Percentiles rank a stretch among this genome's conserved stretches.
Conservation (phyloP, 2,888 invertebrate genomes). For the Ernsta delagoae region DNA sequence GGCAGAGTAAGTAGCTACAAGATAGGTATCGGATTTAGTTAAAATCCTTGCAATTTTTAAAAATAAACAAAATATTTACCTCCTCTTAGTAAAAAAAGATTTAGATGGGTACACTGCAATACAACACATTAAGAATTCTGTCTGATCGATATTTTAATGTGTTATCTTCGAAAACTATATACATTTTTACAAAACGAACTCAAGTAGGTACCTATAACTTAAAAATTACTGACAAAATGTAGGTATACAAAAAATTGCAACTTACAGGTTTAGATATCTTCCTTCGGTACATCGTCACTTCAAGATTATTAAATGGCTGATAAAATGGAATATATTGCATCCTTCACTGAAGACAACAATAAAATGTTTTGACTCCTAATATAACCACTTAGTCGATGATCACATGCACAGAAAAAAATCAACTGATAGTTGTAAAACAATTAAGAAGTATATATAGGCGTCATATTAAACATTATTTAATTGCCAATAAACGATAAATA, state of each 20-base stretch:
- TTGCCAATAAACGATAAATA: slow-evolving; percentile 56
- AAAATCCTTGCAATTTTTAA: no score
- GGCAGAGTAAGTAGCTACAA: no score
- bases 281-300: slow-evolving; percentile 13
- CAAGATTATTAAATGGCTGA: background rate
- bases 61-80: no score
- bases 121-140: no score
- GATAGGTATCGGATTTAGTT: no score
- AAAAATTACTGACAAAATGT: no score
- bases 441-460: slow-evolving; percentile 59
- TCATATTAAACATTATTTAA: slow-evolving; percentile 61
- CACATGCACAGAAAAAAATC: slow-evolving; percentile 20
- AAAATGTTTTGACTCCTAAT: background rate
- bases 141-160: no score
- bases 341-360: background rate
- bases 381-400: background rate
- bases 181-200: background rate
- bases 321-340: slow-evolving; percentile 1
- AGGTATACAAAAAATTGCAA: no score
- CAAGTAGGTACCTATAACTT: no score
- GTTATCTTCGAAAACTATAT: no score
- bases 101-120: no score
- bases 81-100: no score
- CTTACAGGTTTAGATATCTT: slow-evolving; percentile 19
- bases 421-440: slow-evolving; percentile 51